Evolutionary conservation across 2,888 invertebrate genomes (phyloP).

Genomic region (Cylloceria caligata): DNA sequence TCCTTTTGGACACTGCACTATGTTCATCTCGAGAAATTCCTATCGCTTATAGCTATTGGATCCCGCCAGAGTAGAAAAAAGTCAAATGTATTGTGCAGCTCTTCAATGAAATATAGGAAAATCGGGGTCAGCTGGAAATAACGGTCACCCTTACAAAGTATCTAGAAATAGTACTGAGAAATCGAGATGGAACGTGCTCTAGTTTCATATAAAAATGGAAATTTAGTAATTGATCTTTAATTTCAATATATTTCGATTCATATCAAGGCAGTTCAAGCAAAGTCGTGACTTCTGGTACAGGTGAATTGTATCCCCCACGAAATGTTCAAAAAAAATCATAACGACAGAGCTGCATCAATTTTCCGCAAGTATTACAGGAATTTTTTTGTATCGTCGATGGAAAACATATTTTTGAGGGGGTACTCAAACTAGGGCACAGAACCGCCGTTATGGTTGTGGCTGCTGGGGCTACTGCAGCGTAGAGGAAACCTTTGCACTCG

Average conservation of each 20-base stretch:
- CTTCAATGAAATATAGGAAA: background rate
- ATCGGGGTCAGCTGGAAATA: background rate
- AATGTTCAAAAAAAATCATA: background rate
- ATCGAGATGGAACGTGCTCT: background rate
- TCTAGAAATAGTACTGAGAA: background rate
- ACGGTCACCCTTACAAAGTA: background rate
- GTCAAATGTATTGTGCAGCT: constrained; percentile 3
- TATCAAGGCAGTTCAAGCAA: background rate
- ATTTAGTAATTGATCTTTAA: background rate
- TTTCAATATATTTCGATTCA: background rate
- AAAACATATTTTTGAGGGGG: constrained; percentile 23
- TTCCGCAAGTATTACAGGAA: background rate
- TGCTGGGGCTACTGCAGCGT: constrained; percentile 11
- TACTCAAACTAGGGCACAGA: constrained; percentile 20
- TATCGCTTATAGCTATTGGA: constrained; percentile 28
- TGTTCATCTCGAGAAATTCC: constrained; percentile 7
- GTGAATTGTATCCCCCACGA: background rate
- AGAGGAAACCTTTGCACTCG: constrained; percentile 30
- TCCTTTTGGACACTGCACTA: constrained; percentile 1
- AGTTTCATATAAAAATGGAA: background rate
- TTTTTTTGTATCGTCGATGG: background rate
- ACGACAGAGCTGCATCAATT: constrained; percentile 9
- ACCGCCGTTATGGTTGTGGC: constrained; percentile 33
- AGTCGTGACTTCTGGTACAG: background rate
- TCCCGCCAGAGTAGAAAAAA: constrained; percentile 6